A percentile compares a stretch with the other conserved stretches of the same genome.
Conservation (phyloP, 1,140 invertebrate genomes). For the Temnothorax nylanderi region DNA sequence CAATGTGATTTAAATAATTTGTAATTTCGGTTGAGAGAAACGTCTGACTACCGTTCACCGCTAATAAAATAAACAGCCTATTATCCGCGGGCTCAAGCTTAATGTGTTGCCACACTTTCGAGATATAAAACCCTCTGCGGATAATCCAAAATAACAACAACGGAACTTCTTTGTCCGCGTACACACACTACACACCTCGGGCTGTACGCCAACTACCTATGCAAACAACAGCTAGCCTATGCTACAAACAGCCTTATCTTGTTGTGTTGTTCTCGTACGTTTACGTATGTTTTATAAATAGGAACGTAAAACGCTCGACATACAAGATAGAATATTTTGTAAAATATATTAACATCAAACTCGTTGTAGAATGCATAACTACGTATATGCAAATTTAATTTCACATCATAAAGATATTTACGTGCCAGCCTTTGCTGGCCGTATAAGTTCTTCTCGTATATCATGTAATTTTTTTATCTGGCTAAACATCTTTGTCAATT, state of each 20-base stretch:
- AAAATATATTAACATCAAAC: neutral
- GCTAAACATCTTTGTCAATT: too few relatives aligned
- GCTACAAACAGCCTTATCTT: neutral
- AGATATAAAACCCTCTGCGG: conserved; percentile 68
- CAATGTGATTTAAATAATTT: conserved; percentile 50
- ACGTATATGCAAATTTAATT: neutral
- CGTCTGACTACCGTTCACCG: conserved; percentile 57
- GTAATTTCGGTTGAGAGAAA: neutral
- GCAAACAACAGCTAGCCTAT: conserved; percentile 64
- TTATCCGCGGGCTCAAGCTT: conserved; percentile 73
- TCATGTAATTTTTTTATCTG: neutral
- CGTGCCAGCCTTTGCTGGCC: neutral
- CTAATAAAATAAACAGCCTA: conserved; percentile 83
- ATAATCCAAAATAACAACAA: conserved; percentile 82
- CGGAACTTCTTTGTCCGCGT: conserved; percentile 69
- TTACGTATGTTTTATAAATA: conserved; percentile 70
- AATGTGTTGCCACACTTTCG: conserved; percentile 77
- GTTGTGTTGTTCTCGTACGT: conserved; percentile 54
- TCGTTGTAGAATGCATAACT: neutral
- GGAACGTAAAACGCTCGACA: neutral
- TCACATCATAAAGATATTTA: neutral
- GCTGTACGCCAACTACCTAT: conserved; percentile 72
- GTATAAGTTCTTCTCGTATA: neutral
- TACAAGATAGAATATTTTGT: neutral
- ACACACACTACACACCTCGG: conserved; percentile 70